Conservation (phyloP, 92 coral and sea anemone genomes). For the Porites divaricata region DNA sequence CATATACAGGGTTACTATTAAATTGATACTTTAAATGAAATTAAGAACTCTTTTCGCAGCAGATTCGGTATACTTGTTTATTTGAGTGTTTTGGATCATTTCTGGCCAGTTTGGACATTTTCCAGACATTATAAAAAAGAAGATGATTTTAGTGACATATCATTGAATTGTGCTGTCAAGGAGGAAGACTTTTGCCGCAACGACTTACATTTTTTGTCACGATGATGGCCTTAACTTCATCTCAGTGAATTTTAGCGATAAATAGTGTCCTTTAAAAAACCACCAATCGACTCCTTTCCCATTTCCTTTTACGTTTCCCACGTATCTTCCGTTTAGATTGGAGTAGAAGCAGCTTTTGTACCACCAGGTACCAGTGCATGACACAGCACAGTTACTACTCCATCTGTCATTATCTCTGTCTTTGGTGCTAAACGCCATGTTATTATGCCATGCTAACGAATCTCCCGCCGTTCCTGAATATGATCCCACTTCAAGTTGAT, state of each 20-base stretch:
- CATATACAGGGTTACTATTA: too few relatives aligned
- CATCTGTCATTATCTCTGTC: conserved; percentile 56
- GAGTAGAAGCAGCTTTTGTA: conserved; percentile 40
- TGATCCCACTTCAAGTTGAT: conserved; percentile 58
- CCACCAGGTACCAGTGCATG: conserved; percentile 67
- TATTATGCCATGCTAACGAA: conserved; percentile 42
- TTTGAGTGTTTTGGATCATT: too few relatives aligned
- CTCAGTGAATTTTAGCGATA: conserved; percentile 8
- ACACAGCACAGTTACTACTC: conserved; percentile 40
- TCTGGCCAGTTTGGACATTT: too few relatives aligned
- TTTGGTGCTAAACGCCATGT: conserved; percentile 54
- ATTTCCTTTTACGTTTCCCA: not conserved
- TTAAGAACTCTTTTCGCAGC: too few relatives aligned
- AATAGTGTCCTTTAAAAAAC: too few relatives aligned
- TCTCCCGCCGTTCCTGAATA: conserved; percentile 75
- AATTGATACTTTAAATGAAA: too few relatives aligned
- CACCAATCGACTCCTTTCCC: not conserved
- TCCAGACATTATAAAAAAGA: too few relatives aligned
- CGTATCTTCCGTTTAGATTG: conserved; percentile 63
- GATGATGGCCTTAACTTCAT: conserved; percentile 17
- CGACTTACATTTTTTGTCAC: not conserved
- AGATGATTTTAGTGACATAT: too few relatives aligned
- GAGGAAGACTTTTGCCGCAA: too few relatives aligned
- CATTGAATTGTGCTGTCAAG: too few relatives aligned
- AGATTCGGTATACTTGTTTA: too few relatives aligned